Evolutionary conservation across 2,797 vertebrate species (phyloP), one percentile per base, ranked within the genome.

Genomic region (Tamandua tetradactyla): DNA sequence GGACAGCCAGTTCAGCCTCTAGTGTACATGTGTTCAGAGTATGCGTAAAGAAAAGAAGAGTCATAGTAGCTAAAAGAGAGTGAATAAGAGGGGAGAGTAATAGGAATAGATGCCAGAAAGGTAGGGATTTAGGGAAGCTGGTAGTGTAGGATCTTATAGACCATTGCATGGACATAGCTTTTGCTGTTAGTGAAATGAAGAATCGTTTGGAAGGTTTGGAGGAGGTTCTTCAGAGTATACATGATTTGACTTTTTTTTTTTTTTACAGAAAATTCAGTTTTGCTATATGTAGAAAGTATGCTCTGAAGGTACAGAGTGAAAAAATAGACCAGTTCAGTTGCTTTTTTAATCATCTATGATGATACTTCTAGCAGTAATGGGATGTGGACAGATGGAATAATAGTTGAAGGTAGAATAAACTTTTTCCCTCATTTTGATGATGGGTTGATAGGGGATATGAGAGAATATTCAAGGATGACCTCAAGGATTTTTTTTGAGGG

Each of bases 201-300:
- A 76, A 35, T 66, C 30, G 23, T 40, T 84, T 57, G 15, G 72
- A 84, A 89, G 69, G 35, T 68, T 84, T 44, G 89, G 66, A 90
- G 14, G 37, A 72, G 44, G 30, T 79, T 1, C 23, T 86, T 74
- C 37, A 66, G 66, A 80, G 66, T 3, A 49, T 49, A 49, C 57
- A 86, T 80, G 55, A 86, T 57, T 25, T 40, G 74, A 80, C 27
- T 80, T 86, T 32, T 76, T n/a, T 81, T 94, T 89, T 87, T n/a
- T n/a, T n/a, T n/a, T n/a, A n/a, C n/a, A 47, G 11, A 75, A 75
- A 90, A n/a, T 55, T 78, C 76, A 87, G 3, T 27, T 17, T 81
- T 22, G 57, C 47, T 74, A 27, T 64, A 4, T 82, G 32, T 87
- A 64, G 57, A 25, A 76, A 59, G n/a, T 49, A 49, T 49, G 62